These are phyloP conservation scores for Scaptomyza montana DNA, from an alignment of 1,140 invertebrate genomes.

Conservation along the genomic window DNA sequence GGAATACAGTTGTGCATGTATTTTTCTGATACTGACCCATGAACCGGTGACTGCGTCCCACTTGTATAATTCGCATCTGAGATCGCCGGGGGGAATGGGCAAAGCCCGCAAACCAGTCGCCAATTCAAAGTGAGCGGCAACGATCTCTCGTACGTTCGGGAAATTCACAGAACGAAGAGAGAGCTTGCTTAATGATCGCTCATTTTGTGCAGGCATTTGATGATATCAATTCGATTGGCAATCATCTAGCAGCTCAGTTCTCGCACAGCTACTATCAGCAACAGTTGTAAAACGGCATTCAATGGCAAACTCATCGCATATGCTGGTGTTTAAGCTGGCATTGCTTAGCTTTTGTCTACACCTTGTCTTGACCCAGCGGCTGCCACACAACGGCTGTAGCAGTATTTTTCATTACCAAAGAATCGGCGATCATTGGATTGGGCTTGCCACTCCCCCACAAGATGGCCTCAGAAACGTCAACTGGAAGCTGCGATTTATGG, in stretches of 20 bases:
- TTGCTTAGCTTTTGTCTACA: constrained; percentile 39
- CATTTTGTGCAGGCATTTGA: constrained; percentile 3
- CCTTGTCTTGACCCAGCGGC: constrained; percentile 20
- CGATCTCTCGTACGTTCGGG: background rate
- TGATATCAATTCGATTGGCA: constrained; percentile 7
- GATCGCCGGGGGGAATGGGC: constrained; percentile 19
- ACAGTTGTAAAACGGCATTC: constrained; percentile 35
- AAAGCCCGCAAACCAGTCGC: constrained; percentile 52
- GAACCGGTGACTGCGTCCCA: constrained; percentile 4
- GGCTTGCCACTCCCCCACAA: constrained; percentile 39
- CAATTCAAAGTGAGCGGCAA: background rate
- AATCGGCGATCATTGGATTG: constrained; percentile 29
- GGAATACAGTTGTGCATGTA: background rate
- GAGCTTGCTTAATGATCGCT: background rate
- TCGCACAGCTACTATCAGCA: constrained; percentile 31
- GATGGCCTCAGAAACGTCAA: constrained; percentile 39
- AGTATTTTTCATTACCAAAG: constrained; percentile 35
- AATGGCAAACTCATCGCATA: constrained; percentile 34
- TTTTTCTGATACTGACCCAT: constrained; percentile 14
- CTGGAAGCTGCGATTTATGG: constrained; percentile 47
- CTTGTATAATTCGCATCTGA: constrained; percentile 12
- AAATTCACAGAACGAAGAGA: constrained; percentile 23
- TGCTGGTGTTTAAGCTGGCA: constrained; percentile 1
- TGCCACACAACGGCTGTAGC: constrained; percentile 46
- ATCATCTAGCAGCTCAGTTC: constrained; percentile 37